Evolutionary conservation across 2,888 invertebrate species (phyloP), one percentile per base, ranked within the genome.

Genomic region (Drosophila histrio): DNA sequence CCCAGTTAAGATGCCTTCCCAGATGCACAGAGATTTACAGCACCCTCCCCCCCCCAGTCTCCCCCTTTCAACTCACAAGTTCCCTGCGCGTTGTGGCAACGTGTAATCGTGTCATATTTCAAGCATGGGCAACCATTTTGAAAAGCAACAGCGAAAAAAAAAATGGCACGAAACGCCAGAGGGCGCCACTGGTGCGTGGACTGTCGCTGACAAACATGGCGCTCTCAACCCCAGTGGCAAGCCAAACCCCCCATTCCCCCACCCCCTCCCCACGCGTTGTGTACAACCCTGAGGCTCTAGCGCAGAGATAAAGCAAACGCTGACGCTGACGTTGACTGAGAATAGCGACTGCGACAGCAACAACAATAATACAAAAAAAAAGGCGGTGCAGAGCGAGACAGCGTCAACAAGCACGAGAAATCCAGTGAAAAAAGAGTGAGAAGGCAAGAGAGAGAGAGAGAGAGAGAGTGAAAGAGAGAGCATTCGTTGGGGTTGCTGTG

Each of bases 21-120:
- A 56, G 52, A 30, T 54, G 49, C 28, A 13, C 47, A 26, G n/a
- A 49, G 72, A 72, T 77, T 54, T 71, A 71, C 50, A 43, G 39
- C n/a, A 7, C 17, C 36, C 11, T n/a, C 3, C 15, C 15, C 15
- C 13, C 5, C 24, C 9, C 39, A 1, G 2, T 1, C 2, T 8
- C 15, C 8, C 15, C 2, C 19, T 3, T n/a, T 7, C 11, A 3
- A 13, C 24, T 28, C 75, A 15, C 47, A 32, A 32, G 30, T 32
- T n/a, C 19, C 19, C 8, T 7, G 17, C 44, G 44, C 36, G 50
- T 28, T 52, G 38, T 53, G 46, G 30, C 54, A 64, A 73, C 54
- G 58, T 78, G 83, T 77, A 81, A 88, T 84, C 89, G 89, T 89
- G 88, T 87, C 91, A 89, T 89, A 89, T 90, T 90, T 89, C 87